Base-by-base conservation (phyloP, 2,888 invertebrate genomes). In the Nomada goodeniana region DNA sequence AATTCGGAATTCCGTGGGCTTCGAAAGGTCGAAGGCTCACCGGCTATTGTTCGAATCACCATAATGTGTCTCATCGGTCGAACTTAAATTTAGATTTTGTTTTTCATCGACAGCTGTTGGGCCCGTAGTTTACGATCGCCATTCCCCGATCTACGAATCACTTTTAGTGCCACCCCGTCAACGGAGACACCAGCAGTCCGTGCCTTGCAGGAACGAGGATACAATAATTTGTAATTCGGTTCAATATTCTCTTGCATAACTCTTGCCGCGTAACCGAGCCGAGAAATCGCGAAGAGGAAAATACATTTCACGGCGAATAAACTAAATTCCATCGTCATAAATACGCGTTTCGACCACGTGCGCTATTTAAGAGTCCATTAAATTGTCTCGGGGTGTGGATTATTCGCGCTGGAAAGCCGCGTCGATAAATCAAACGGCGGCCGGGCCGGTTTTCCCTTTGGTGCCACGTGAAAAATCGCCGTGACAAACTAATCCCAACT, bases 61-160 rank as follows among this genome's bases (percentile, higher is more conserved):
- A 42, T 77, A 59, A 83, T 80, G 79, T 44, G 52, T 68, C 77
- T 47, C 26, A 69, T 64, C 79, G 42, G 85, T 79, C 79, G 82
- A 83, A 76, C 64, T 91, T 93, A 93, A 92, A 91, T 91, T 91
- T 93, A 93, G 92, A 90, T 86, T 87, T 86, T 89, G 91, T 92
- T 92, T 92, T 90, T 91, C 90, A 93, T 92, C 92, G 92, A 92
- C 92, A 93, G 93, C 91, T 92, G 92, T 90, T 91, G 88, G 88
- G 76, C 87, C 89, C 89, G 84, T 89, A 89, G 91, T 92, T 91
- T 92, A 93, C 89, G 91, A 91, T 89, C 29, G 50, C 90, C 89
- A 90, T 91, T 92, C 89, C 90, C 89, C 86, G 87, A 88, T 85
- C 90, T 91, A 91, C 91, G 90, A 90, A 90, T 91, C 90, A 89